Base-by-base conservation (phyloP, 2,888 invertebrate genomes). In the Silvanus unidentatus region DNA sequence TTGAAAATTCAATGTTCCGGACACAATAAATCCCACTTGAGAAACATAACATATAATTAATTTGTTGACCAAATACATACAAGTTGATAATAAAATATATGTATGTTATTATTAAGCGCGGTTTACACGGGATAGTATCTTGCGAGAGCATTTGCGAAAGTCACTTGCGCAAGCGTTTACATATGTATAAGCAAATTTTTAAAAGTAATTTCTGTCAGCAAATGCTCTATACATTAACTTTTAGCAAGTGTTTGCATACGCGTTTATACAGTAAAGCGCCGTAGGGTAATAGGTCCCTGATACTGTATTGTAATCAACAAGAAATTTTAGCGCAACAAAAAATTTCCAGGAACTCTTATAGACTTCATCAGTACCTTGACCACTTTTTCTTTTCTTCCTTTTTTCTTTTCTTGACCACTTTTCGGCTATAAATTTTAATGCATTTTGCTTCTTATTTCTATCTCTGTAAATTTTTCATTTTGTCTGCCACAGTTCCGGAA, bases 401-500 rank as follows among this genome's bases (percentile, higher is more conserved):
- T 37, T 37, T n/a, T n/a, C n/a, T n/a, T n/a, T n/a, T n/a, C n/a
- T n/a, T n/a, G n/a, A n/a, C n/a, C n/a, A 43, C 16, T 43, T 39
- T 38, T 43, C 43, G 2, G 43, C 43, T 39, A 43, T 39, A 43
- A 9, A 29, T 43, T 43, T 43, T 37, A 43, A 15, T 39, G 34
- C 43, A 28, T 11, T 39, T 43, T 39, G 43, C 39, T 43, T 43
- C 39, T 29, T 43, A 29, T 16, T 11, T 43, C 39, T 39, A 16
- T 39, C 39, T 16, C 39, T 43, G 34, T 43, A 43, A 15, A 43
- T 39, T 43, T 43, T 39, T 38, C 2, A 29, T 43, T 39, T 43
- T 12, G 39, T 43, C 39, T 43, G 43, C 43, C 43, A 43, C 43
- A 43, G 39, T 14, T 43, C 39, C 29, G 43, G 39, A 43, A 39